A percentile compares a stretch with the other conserved stretches of the same genome.
Evolutionary conservation across 2,888 invertebrate genomes (phyloP).

Genomic region (Melipona beecheii): DNA sequence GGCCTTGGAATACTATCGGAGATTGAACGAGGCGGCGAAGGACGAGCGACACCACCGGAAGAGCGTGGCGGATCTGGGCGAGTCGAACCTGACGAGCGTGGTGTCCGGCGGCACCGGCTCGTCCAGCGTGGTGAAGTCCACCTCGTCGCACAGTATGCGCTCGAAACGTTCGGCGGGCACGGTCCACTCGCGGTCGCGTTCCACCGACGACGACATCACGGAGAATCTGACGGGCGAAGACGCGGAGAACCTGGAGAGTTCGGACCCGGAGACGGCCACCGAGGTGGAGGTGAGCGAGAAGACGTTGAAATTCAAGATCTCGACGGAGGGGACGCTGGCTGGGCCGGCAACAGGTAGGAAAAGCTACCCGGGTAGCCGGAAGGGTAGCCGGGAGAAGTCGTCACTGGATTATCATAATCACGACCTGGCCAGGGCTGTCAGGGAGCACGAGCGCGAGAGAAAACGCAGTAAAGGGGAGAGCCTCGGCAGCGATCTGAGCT

Average conservation of each 20-base stretch:
- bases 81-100: constrained; percentile 68
- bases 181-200: constrained; percentile 79
- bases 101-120: constrained; percentile 60
- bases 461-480: constrained; percentile 78
- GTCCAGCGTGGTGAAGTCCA: constrained; percentile 79
- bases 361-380: constrained; percentile 89
- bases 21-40: constrained; percentile 87
- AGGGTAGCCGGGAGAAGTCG: constrained; percentile 88
- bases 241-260: constrained; percentile 85
- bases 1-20: constrained; percentile 87
- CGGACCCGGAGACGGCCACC: constrained; percentile 89
- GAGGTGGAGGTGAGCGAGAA: constrained; percentile 91
- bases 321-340: constrained; percentile 87
- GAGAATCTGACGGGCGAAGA: constrained; percentile 84
- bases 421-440: constrained; percentile 84
- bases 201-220: constrained; percentile 81
- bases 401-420: constrained; percentile 81
- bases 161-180: constrained; percentile 84
- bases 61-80: constrained; percentile 84
- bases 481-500: constrained; percentile 78
- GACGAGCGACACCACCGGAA: constrained; percentile 87
- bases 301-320: constrained; percentile 90
- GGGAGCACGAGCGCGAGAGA: constrained; percentile 84
- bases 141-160: constrained; percentile 82
- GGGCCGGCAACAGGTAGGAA: constrained; percentile 84